Evolutionary conservation across 2,888 invertebrate species (phyloP), one percentile per base, ranked within the genome.

Genomic region (Portevinia maculata): DNA sequence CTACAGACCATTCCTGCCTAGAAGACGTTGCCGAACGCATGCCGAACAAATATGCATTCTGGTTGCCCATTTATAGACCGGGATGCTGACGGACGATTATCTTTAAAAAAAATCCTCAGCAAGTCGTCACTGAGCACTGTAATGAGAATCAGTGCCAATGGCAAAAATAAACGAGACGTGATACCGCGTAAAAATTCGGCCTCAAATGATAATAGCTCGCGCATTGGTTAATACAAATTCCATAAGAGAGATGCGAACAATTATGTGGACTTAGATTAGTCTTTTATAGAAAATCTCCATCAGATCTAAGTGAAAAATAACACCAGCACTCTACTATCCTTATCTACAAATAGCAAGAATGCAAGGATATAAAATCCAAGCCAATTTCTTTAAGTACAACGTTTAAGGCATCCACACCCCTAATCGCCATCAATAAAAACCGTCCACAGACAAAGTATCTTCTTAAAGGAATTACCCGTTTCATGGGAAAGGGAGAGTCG

Each of bases 361-460:
- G 30, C n/a, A 52, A 2, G 48, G 13, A 17, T 32, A 60, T 50
- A 71, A 71, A 62, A 50, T 57, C 32, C 65, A 19, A 48, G 59
- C 60, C 71, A 83, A 78, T 76, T 78, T 78, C 81, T 48, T 48
- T 55, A 52, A 41, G 62, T 46, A 39, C 34, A 41, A 37, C 76
- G 62, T 83, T 83, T 76, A 76, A 83, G 64, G 62, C 65, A 39
- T 62, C 39, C 67, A 71, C 50, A 39, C 50, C 60, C 67, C 78
- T 78, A 83, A 83, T 83, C 83, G 83, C 78, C 62, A 73, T 73
- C 78, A 78, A 83, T 83, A 83, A 83, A 83, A 83, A 71, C 71
- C 62, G 55, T 73, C 83, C 71, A 13, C 78, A 78, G 71, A 83
- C 83, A 83, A 83, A 83, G 67, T 67, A 74, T 53, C 71, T 67